Evolutionary conservation across 2,888 invertebrate species (phyloP), one percentile per base, ranked within the genome.

Genomic region (Ditula angustiorana): DNA sequence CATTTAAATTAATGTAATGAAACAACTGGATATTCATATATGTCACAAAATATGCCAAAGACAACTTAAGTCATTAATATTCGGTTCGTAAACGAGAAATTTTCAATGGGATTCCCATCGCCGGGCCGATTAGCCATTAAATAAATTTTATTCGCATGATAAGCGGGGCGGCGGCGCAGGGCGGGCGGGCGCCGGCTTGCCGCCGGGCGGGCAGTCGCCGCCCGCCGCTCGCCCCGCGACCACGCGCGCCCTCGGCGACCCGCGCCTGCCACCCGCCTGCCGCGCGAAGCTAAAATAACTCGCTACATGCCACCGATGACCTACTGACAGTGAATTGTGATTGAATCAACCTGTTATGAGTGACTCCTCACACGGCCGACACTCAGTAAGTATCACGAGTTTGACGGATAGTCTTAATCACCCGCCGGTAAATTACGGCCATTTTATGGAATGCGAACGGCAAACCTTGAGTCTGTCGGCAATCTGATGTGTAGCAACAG

Each of bases 131-230:
- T 88, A 90, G 87, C 88, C 90, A 87, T 90, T 87, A 90, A 88
- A 91, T 90, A 87, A 87, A 90, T 90, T 90, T 90, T 85, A 90
- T 89, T 90, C 83, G 83, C 77, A 87, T 90, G 90, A 90, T 89
- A 88, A 88, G 89, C 74, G 86, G 87, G 86, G 87, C 84, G 81
- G 49, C 65, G 70, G 63, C 69, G 64, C 63, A 65, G 67, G 66
- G 66, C 57, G 83, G 85, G 81, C 82, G 83, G 88, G 89, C 88
- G 90, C 89, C 89, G 84, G 71, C 79, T 78, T 81, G 89, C 78
- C 88, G 88, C 84, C 87, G 41, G 19, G 41, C 87, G 35, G 16
- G 37, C 57, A 90, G 90, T 90, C 83, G 80, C 83, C 87, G 82
- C 81, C 82, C 82, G 83, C 74, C 86, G 83, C 76, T 79, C 82